phyloP scores from a whole-genome alignment of 2,113 vertebrate species.

The Gavialis gangeticus region DNA sequence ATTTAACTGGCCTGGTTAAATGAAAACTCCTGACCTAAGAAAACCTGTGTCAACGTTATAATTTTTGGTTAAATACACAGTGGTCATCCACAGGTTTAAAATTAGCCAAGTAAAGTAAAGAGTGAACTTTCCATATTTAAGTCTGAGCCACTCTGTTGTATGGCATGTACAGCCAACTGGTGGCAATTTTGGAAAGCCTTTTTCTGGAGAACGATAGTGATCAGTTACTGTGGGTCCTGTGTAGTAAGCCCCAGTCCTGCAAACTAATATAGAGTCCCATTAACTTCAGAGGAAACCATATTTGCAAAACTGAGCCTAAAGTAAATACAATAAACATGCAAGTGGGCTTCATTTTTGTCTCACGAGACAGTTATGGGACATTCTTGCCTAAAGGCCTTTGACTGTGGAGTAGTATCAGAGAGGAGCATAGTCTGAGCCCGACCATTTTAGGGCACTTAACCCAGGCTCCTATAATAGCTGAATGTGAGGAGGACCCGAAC shows the following conservation, averaged over 20 bases:
- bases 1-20: conserved; percentile 65
- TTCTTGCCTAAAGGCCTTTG: not conserved
- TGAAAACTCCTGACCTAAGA: conserved; percentile 64
- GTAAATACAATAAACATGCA: no score
- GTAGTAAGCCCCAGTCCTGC: not conserved
- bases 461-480: not conserved
- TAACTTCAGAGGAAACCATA: not conserved
- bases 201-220: not conserved
- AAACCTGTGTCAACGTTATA: conserved; percentile 65
- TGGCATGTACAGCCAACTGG: conserved; percentile 32
- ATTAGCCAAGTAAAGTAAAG: conserved; percentile 64
- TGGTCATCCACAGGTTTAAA: conserved; percentile 76
- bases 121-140: conserved; percentile 64
- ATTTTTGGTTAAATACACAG: conserved; percentile 77
- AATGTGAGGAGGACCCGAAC: not conserved
- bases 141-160: conserved; percentile 58
- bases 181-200: not conserved
- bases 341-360: not conserved
- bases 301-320: not conserved
- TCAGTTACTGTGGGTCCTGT: rapidly evolving
- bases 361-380: not conserved
- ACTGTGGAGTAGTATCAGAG: not conserved
- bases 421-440: not conserved
- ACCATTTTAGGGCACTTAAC: not conserved
- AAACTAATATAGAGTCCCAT: rapidly evolving